phyloP scores from a whole-genome alignment of 2,888 invertebrate genomes.

The Thyatira batis region DNA sequence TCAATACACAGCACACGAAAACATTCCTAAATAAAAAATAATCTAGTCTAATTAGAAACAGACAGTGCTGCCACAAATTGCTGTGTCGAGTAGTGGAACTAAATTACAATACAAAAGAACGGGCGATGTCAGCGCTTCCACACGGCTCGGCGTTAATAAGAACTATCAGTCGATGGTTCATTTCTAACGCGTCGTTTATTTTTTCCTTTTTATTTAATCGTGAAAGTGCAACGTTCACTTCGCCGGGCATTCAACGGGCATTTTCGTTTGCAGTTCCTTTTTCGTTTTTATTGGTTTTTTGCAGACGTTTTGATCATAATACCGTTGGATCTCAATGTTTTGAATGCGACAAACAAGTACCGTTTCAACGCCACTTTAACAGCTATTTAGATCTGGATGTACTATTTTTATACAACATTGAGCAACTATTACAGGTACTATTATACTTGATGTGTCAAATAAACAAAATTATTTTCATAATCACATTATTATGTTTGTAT shows the following conservation, averaged over 20 bases:
- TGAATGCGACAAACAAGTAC: slow-evolving; percentile 20
- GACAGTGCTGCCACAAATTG: slow-evolving; percentile 55
- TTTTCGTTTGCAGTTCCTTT: slow-evolving; percentile 71
- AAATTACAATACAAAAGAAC: slow-evolving; percentile 31
- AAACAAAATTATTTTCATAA: slow-evolving; percentile 7
- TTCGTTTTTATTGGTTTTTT: slow-evolving; percentile 72
- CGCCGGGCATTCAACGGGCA: slow-evolving; percentile 70
- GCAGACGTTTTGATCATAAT: slow-evolving; percentile 68
- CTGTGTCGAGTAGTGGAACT: slow-evolving; percentile 76
- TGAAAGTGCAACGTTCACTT: slow-evolving; percentile 80
- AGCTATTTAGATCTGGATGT: neutral
- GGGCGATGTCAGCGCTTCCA: slow-evolving; percentile 53
- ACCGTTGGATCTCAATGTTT: slow-evolving; percentile 47
- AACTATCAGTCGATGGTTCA: slow-evolving; percentile 69
- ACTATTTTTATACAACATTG: neutral
- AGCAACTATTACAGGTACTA: no score
- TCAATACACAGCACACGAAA: neutral
- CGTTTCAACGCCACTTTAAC: neutral
- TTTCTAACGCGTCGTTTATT: slow-evolving; percentile 65
- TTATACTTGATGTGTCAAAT: neutral
- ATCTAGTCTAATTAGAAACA: slow-evolving; percentile 33
- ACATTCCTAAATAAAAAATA: neutral
- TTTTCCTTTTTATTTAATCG: slow-evolving; percentile 73
- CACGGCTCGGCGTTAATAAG: slow-evolving; percentile 45
- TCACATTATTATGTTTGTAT: slow-evolving; percentile 27